These are phyloP conservation scores for Dufourea novaeangliae DNA, from an alignment of 1,140 invertebrate genomes.

Conservation along the genomic window DNA sequence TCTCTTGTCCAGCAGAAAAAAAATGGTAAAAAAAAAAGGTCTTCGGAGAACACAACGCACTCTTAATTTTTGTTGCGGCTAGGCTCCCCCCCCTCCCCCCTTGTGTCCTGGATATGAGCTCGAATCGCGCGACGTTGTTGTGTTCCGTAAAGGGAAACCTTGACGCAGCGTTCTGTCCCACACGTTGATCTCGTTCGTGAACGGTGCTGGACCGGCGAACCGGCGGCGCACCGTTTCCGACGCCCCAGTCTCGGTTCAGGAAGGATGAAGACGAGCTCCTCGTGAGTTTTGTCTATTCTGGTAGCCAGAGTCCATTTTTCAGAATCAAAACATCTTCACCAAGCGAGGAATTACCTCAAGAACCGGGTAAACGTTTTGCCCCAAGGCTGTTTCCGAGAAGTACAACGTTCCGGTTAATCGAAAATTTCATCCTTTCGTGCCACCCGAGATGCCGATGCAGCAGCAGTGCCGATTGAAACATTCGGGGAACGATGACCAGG, in stretches of 20 bases:
- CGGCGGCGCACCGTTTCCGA: no score
- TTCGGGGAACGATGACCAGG: not conserved
- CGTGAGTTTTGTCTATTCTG: not conserved
- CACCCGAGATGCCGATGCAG: not conserved
- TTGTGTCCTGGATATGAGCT: not conserved
- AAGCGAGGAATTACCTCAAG: not conserved
- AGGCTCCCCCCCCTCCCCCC: not conserved
- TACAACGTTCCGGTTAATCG: slow-evolving; percentile 10
- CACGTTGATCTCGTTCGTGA: no score
- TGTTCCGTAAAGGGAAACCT: not conserved
- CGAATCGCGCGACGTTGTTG: slow-evolving; percentile 14
- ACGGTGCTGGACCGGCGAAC: no score
- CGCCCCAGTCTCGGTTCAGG: not conserved
- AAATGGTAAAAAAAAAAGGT: not conserved
- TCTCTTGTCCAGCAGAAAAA: slow-evolving; percentile 3
- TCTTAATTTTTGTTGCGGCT: slow-evolving; percentile 13
- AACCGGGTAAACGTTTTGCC: not conserved
- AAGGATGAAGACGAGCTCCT: not conserved
- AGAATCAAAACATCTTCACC: not conserved
- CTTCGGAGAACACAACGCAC: not conserved
- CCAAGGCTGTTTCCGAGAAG: not conserved
- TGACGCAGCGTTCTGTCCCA: not conserved
- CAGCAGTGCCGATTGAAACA: not conserved
- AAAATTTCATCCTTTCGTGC: slow-evolving; percentile 6
- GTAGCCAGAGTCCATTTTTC: not conserved